phyloP scores from a whole-genome alignment of 2,888 invertebrate species.

The Ormyrus pomaceus region DNA sequence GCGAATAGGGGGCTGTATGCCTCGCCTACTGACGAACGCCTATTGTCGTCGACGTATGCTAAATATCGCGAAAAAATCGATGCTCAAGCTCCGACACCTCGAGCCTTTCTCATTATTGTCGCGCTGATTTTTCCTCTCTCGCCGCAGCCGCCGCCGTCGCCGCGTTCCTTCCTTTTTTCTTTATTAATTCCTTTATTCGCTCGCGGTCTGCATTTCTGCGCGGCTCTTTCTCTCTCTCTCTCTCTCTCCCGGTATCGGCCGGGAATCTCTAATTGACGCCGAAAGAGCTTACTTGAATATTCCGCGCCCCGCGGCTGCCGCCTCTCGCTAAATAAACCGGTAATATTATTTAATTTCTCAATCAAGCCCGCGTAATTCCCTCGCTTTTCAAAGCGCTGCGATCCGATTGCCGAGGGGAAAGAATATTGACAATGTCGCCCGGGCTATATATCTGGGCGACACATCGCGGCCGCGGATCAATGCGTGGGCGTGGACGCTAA shows the following conservation, averaged over 20 bases:
- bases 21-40: slow-evolving; percentile 53
- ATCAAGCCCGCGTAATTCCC: neutral
- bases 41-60: slow-evolving; percentile 59
- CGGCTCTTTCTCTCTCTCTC: neutral
- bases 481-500: slow-evolving; percentile 15
- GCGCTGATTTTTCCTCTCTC: no score
- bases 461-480: no score
- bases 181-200: no score
- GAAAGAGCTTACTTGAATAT: no score
- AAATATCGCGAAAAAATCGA: slow-evolving; percentile 56
- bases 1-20: slow-evolving; percentile 32
- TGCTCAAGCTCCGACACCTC: slow-evolving; percentile 53
- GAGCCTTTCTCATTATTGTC: slow-evolving; percentile 3
- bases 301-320: no score
- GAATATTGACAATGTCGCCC: no score
- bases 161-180: no score
- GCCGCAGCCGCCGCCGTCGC: no score
- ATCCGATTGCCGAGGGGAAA: neutral
- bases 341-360: neutral
- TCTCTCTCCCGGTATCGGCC: no score
- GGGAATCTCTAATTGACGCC: no score
- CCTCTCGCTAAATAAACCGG: no score
- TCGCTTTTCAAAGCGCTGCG: neutral
- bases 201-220: neutral
- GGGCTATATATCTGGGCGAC: neutral